These are phyloP conservation scores for Phyllostomus hastatus DNA, from an alignment of 2,113 vertebrate genomes.

Conservation along the genomic window DNA sequence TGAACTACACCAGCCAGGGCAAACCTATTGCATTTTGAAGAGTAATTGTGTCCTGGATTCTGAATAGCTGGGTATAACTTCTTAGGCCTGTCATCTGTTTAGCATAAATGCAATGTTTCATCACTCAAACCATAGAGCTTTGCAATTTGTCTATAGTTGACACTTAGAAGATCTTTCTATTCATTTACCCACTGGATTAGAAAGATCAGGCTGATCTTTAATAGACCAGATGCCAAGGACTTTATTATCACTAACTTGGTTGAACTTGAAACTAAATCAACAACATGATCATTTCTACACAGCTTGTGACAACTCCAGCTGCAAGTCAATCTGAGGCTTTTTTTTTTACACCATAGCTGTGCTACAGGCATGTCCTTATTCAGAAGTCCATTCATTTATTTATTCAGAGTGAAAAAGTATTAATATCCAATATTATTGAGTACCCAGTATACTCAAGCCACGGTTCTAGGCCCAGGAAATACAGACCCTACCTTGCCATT, in stretches of 20 bases:
- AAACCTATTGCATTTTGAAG: not conserved
- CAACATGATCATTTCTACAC: not conserved
- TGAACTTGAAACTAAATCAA: not conserved
- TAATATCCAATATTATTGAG: not conserved
- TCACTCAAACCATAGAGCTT: not conserved
- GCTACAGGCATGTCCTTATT: not conserved
- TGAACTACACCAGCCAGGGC: too few species aligned
- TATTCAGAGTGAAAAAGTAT: not conserved
- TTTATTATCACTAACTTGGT: not conserved
- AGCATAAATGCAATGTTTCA: not conserved
- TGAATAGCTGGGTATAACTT: not conserved
- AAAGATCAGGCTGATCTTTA: not conserved
- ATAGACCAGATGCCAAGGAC: not conserved
- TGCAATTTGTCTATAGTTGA: not conserved
- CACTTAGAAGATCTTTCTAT: not conserved
- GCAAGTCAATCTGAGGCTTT: not conserved
- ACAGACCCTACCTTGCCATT: not conserved
- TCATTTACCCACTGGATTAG: constrained; percentile 7
- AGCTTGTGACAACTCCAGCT: not conserved
- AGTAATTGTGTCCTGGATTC: not conserved
- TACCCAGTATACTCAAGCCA: not conserved
- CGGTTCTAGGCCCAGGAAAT: not conserved
- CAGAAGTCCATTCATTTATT: not conserved
- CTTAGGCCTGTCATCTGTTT: not conserved
- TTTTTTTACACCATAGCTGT: not conserved